phyloP scores from a whole-genome alignment of 2,797 vertebrate genomes.

The Cynopterus sphinx region DNA sequence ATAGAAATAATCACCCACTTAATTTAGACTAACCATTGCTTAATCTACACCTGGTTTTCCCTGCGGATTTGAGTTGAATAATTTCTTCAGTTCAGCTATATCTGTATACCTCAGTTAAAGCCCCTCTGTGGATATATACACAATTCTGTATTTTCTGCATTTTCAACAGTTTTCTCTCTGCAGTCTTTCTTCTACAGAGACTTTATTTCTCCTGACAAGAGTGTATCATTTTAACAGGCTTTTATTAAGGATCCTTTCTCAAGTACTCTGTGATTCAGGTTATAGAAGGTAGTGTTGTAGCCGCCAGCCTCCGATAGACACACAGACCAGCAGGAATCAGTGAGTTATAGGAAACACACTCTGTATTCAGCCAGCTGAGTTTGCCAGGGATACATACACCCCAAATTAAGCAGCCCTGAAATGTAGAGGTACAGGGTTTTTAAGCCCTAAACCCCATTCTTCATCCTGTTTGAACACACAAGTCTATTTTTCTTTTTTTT shows the following conservation, averaged over 20 bases:
- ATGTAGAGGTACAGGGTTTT: too few relatives aligned
- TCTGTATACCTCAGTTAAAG: constrained; percentile 48
- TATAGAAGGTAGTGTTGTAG: not conserved
- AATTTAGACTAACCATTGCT: constrained; percentile 72
- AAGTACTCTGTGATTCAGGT: not conserved
- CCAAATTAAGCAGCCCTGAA: too few relatives aligned
- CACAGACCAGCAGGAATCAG: too few relatives aligned
- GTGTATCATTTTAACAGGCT: not conserved
- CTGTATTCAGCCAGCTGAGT: too few relatives aligned
- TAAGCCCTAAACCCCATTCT: too few relatives aligned
- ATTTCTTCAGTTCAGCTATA: constrained; percentile 56
- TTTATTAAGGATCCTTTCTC: constrained; percentile 1
- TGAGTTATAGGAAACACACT: too few relatives aligned
- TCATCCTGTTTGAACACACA: too few relatives aligned
- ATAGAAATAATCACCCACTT: constrained; percentile 73
- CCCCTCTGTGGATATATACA: constrained; percentile 24
- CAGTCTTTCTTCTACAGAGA: not conserved
- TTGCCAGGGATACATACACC: too few relatives aligned
- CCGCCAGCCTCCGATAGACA: too few relatives aligned
- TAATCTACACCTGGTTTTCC: constrained; percentile 60
- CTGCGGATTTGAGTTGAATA: constrained; percentile 48
- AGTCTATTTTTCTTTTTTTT: too few relatives aligned
- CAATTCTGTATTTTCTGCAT: not conserved
- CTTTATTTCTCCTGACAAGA: constrained; percentile 31
- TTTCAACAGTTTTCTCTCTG: constrained; percentile 36